Evolutionary conservation across 2,113 vertebrate genomes (phyloP).

Genomic region (Petromus typicus): DNA sequence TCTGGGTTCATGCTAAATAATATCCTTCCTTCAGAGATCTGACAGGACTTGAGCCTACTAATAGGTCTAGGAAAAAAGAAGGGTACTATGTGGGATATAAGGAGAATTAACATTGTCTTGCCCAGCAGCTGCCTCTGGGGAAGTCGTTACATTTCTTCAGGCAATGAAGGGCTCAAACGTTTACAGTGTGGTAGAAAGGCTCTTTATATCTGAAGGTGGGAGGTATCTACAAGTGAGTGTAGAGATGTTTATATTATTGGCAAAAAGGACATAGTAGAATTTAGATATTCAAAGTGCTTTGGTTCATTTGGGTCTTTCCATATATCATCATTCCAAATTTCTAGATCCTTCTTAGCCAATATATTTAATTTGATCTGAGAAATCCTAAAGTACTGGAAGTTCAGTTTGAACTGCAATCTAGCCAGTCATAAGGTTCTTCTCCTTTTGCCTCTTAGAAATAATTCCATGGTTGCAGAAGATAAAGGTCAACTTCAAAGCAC

Average conservation of each 20-base stretch:
- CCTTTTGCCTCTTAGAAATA: background rate
- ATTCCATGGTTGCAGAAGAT: background rate
- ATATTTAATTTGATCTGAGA: background rate
- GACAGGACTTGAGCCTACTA: background rate
- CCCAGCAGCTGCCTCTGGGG: background rate
- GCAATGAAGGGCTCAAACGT: background rate
- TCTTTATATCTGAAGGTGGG: background rate
- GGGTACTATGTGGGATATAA: background rate
- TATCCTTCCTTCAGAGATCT: background rate
- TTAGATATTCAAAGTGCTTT: background rate
- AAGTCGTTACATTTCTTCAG: background rate
- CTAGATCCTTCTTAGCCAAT: background rate
- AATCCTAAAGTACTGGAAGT: background rate
- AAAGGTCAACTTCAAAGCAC: background rate
- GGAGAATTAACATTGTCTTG: background rate
- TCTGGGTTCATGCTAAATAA: background rate
- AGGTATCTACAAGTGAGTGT: background rate
- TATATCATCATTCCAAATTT: background rate
- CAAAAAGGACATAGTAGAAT: background rate
- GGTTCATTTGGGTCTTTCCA: background rate
- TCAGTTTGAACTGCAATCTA: background rate
- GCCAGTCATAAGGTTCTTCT: background rate
- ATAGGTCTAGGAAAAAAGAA: background rate
- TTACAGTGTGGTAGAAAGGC: background rate
- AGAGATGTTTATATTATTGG: background rate